phyloP scores from a whole-genome alignment of 2,113 vertebrate genomes.

The Gymnorhina tibicen region DNA sequence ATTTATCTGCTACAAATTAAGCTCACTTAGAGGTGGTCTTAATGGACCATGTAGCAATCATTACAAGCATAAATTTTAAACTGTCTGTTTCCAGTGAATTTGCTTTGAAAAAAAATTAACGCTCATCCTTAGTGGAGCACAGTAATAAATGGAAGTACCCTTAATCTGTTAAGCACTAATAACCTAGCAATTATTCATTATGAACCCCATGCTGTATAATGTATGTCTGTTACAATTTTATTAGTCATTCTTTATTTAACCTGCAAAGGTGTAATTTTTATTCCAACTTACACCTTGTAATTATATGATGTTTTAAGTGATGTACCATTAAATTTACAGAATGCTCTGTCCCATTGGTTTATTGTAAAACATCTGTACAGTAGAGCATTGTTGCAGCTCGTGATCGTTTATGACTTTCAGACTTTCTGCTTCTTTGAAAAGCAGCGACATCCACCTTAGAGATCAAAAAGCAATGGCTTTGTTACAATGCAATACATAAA shows the following conservation, averaged over 20 bases:
- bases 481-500: background rate
- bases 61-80: slow-evolving; percentile 83
- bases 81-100: slow-evolving; percentile 79
- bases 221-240: slow-evolving; percentile 40
- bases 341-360: background rate
- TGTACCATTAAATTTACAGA: background rate
- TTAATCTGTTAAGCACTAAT: slow-evolving; percentile 81
- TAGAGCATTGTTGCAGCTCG: background rate
- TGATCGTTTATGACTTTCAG: background rate
- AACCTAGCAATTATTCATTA: slow-evolving; percentile 76
- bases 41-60: slow-evolving; percentile 84
- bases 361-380: slow-evolving; percentile 8
- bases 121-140: slow-evolving; percentile 67
- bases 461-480: background rate
- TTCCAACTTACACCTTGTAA: background rate
- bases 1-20: slow-evolving; percentile 87
- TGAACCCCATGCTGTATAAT: slow-evolving; percentile 66
- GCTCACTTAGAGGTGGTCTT: slow-evolving; percentile 85
- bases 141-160: slow-evolving; percentile 79
- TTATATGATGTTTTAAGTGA: slow-evolving; percentile 18
- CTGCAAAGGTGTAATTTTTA: slow-evolving; percentile 41
- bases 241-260: slow-evolving; percentile 58
- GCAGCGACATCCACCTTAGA: background rate
- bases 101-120: slow-evolving; percentile 78
- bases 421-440: background rate